These are phyloP conservation scores for Myoxocephalus aenaeus DNA, from an alignment of 2,797 vertebrate genomes.

Conservation along the genomic window DNA sequence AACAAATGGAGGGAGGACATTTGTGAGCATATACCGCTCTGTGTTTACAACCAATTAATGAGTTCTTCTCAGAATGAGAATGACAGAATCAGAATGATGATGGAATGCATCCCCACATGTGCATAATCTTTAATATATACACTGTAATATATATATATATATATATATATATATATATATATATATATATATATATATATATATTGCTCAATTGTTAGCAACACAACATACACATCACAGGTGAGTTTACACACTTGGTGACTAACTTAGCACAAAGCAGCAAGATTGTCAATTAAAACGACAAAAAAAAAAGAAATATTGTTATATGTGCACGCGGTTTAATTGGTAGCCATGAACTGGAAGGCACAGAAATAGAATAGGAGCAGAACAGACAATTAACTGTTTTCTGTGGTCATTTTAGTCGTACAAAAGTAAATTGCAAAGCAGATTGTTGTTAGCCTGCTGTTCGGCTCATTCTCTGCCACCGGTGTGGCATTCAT, in stretches of 20 bases:
- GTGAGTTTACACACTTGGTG: background rate
- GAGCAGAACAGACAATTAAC: background rate
- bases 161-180: no score
- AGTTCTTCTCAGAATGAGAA: no score
- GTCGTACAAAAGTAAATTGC: background rate
- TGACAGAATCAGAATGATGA: no score
- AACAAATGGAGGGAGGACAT: conserved; percentile 79
- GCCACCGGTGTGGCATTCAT: background rate
- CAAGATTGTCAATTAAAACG: background rate
- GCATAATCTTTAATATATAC: background rate
- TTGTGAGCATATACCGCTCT: conserved; percentile 71
- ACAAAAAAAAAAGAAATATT: background rate
- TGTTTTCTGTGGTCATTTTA: background rate
- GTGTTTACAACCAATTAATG: no score
- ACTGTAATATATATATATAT: no score
- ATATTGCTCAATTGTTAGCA: conserved; percentile 10
- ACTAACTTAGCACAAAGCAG: background rate
- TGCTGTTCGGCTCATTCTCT: background rate
- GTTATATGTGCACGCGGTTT: background rate
- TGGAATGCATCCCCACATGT: background rate
- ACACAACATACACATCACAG: background rate
- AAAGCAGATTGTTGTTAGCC: background rate
- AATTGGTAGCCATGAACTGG: background rate
- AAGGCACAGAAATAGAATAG: background rate
- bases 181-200: no score